Conservation (phyloP, 2,888 invertebrate genomes). For the Rhingia rostrata region DNA sequence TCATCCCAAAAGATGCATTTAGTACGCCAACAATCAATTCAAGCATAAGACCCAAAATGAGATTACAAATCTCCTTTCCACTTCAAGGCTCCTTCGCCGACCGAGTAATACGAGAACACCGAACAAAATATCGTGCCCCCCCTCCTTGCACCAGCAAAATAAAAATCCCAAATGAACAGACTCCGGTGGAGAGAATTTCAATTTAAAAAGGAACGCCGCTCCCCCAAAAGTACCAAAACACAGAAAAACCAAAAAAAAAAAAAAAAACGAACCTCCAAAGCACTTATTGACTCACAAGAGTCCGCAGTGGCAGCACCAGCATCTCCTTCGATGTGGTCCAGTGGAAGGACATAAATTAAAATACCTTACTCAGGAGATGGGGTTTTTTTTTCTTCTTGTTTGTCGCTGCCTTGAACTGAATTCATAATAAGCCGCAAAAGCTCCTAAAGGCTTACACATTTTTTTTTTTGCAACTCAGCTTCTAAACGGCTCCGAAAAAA, state of each 20-base stretch:
- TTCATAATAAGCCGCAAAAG: constrained; percentile 60
- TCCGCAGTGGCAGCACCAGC: constrained; percentile 5
- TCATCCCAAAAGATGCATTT: constrained; percentile 69
- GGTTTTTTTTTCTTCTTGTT: neutral
- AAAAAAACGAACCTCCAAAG: constrained; percentile 29
- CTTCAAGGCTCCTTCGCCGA: constrained; percentile 21
- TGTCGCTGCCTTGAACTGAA: constrained; percentile 46
- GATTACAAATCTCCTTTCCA: constrained; percentile 65
- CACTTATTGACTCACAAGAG: constrained; percentile 54
- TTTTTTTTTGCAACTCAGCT: constrained; percentile 26
- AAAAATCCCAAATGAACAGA: constrained; percentile 28
- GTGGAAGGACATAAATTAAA: constrained; percentile 73
- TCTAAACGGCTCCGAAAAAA: constrained; percentile 36
- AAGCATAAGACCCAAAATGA: constrained; percentile 71
- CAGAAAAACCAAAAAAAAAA: constrained; percentile 17
- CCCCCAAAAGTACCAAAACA: constrained; percentile 40
- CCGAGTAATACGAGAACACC: constrained; percentile 59
- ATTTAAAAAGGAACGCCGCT: constrained; percentile 68
- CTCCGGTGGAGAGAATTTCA: constrained; percentile 41
- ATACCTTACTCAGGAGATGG: constrained; percentile 43
- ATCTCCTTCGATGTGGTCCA: constrained; percentile 56
- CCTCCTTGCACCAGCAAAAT: neutral
- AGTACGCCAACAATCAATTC: constrained; percentile 70
- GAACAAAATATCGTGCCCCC: constrained; percentile 26
- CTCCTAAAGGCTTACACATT: constrained; percentile 70